Base-by-base conservation (phyloP, 1,140 invertebrate genomes). In the Saccostrea echinata region DNA sequence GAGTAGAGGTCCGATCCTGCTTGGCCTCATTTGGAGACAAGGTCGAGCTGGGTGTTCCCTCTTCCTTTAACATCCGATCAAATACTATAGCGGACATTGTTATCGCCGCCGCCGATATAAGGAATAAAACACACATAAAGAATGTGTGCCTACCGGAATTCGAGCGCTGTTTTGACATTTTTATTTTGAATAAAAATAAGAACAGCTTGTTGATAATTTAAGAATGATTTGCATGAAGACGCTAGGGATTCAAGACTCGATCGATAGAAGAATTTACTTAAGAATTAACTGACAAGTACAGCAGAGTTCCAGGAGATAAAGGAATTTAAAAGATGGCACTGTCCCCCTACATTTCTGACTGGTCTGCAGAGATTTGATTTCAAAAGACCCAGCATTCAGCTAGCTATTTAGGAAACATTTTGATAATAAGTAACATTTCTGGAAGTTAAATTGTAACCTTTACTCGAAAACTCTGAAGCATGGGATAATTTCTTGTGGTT, bases 111-210 rank as follows among this genome's bases (percentile, higher is more conserved):
- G 68, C 68, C 30, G 68, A 33, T 27, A 76, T 76, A 24, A 76
- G 16, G 27, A 76, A 76, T 33, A 76, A 33, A 3, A 76, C 27
- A 33, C 68, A 76, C 68, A 76, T 76, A 76, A 76, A 76, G 33
- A 24, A 76, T 16, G 68, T 76, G 13, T 76, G 68, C 30, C 68
- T 76, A 16, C 68, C 68, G 24, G 68, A 76, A 27, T 76, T 76
- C 3, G 68, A 76, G 27, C 24, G 68, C 27, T 33, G 27, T 3
- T 24, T 27, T 11, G 68, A 24, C 68, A 33, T 61, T 61, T 61
- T 61, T 61, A n/a, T 16, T 76, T 71, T 27, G 27, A 16, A 76
- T 89, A 24, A 21, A 43, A 12, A 27, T 16, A 21, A n/a, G 43
- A 43, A 43, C 43, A 4, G 11, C 1, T 21, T 0, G 8, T 64